Conservation (phyloP, 2,797 vertebrate genomes). For the Tenualosa thibaudeaui region DNA sequence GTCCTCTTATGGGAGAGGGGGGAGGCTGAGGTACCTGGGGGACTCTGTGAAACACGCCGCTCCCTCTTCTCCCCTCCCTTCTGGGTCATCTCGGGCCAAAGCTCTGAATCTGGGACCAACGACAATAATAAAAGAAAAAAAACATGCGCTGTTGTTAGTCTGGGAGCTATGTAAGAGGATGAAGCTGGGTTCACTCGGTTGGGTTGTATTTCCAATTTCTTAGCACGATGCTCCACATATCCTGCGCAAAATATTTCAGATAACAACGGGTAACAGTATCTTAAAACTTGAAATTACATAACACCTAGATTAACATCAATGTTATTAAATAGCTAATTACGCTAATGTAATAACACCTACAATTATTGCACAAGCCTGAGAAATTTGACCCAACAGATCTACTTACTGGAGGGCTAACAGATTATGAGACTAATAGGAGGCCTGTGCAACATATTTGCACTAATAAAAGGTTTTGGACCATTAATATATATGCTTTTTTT, state of each 20-base stretch:
- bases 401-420: no score
- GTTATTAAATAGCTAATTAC: not conserved
- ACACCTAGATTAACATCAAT: not conserved
- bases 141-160: not conserved
- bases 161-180: not conserved
- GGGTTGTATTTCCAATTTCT: not conserved
- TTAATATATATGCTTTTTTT: no score
- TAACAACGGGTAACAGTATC: not conserved
- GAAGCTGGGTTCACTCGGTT: not conserved
- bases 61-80: not conserved
- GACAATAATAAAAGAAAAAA: not conserved
- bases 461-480: not conserved
- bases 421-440: not conserved
- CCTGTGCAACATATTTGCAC: not conserved
- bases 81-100: not conserved
- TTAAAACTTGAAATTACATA: not conserved
- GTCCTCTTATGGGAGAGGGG: not conserved
- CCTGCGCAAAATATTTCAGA: not conserved
- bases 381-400: not conserved
- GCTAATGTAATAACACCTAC: no score
- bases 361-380: not conserved
- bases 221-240: not conserved
- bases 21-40: not conserved
- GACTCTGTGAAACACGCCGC: not conserved
- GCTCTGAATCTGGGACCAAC: not conserved